phyloP scores from a whole-genome alignment of 2,113 vertebrate species.

The Aepyceros melampus region DNA sequence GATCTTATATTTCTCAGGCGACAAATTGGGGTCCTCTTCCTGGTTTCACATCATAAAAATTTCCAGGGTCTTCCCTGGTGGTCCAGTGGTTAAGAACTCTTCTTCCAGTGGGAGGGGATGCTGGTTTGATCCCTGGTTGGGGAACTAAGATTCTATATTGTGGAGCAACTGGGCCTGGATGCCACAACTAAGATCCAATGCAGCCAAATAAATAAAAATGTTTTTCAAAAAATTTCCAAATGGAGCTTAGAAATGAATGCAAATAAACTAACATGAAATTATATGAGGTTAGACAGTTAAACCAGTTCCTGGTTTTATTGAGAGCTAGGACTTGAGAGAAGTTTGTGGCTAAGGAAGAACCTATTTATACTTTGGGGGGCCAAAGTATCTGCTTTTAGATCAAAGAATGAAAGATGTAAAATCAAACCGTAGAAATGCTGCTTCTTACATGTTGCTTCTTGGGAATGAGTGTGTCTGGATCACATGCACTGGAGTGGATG shows the following conservation, averaged over 20 bases:
- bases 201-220: background rate
- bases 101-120: background rate
- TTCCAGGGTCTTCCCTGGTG: background rate
- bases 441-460: background rate
- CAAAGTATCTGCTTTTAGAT: background rate
- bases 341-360: background rate
- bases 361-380: background rate
- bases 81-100: background rate
- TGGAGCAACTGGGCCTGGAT: background rate
- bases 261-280: background rate
- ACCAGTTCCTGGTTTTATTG: background rate
- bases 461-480: background rate
- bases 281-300: background rate
- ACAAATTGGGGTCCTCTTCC: background rate
- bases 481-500: background rate
- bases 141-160: background rate
- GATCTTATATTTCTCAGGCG: background rate
- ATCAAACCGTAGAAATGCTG: background rate
- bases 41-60: background rate
- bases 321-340: background rate
- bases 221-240: background rate
- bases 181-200: background rate
- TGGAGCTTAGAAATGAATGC: background rate
- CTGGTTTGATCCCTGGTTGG: background rate
- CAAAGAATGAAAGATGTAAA: background rate